Percentiles rank a stretch among this genome's conserved stretches.
Conservation (phyloP, 2,888 invertebrate genomes). For the Lampropteryx suffumata region DNA sequence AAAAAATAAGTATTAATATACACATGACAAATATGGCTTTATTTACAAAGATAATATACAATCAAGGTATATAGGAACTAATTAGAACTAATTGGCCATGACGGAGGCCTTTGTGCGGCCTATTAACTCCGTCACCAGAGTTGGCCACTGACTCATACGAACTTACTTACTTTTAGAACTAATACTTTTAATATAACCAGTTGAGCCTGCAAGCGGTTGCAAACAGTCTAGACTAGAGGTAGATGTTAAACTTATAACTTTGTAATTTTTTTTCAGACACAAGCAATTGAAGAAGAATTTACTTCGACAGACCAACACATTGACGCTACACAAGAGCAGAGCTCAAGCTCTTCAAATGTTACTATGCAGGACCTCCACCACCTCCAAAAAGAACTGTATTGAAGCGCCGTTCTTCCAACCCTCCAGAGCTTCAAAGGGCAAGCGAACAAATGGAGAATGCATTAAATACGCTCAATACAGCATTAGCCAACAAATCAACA, state of each 20-base stretch:
- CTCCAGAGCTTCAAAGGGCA: constrained; percentile 21
- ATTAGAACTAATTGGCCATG: too few species aligned
- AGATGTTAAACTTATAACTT: constrained; percentile 6
- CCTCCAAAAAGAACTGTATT: constrained; percentile 17
- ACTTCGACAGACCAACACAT: constrained; percentile 18
- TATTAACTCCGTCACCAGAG: too few species aligned
- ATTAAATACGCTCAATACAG: constrained; percentile 9
- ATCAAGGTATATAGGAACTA: too few species aligned
- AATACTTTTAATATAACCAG: too few species aligned
- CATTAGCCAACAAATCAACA: constrained; percentile 16
- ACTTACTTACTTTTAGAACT: too few species aligned
- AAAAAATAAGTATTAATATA: constrained; percentile 5
- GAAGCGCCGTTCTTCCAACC: constrained; percentile 20
- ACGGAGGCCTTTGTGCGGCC: too few species aligned
- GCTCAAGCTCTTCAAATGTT: constrained; percentile 16
- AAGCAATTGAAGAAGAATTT: constrained; percentile 10
- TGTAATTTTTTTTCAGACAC: constrained; percentile 15
- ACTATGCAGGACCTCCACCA: constrained; percentile 16
- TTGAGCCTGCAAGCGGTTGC: too few species aligned
- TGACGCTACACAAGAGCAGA: constrained; percentile 18
- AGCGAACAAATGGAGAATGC: constrained; percentile 16
- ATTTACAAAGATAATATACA: constrained; percentile 6
- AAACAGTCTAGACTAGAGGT: too few species aligned
- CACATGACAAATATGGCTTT: constrained; percentile 4
- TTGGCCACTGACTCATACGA: too few species aligned